A percentile compares a stretch with the other conserved stretches of the same genome.
Conservation (phyloP, 2,797 vertebrate species). For the Hybognathus amarus region DNA sequence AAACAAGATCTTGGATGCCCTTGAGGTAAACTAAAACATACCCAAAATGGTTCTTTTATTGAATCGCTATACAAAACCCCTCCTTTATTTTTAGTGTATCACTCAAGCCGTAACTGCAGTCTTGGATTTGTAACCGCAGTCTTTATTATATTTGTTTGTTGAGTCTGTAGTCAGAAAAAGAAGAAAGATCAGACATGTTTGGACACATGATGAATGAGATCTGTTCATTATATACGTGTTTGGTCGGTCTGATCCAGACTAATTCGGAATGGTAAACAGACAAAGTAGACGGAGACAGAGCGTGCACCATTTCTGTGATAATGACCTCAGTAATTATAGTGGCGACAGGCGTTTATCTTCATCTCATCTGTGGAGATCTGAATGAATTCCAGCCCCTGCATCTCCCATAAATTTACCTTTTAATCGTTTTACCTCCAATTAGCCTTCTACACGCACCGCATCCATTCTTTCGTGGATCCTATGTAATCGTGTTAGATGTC, state of each 20-base stretch:
- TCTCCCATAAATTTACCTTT: background rate
- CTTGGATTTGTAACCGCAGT: background rate
- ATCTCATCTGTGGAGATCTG: conserved; percentile 14
- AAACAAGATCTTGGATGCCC: too few species aligned
- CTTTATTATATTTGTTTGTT: background rate
- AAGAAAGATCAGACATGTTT: conserved; percentile 9
- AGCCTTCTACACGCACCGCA: background rate
- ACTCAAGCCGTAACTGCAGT: background rate
- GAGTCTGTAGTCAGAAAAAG: background rate
- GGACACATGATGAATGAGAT: conserved; percentile 21
- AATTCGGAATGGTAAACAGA: conserved; percentile 29
- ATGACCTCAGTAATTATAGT: conserved; percentile 26
- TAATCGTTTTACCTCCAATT: conserved; percentile 38
- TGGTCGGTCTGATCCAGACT: conserved; percentile 22
- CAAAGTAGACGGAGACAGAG: conserved; percentile 20
- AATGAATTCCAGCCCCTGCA: background rate
- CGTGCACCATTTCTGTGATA: background rate
- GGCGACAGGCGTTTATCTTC: conserved; percentile 25
- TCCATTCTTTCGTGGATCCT: background rate
- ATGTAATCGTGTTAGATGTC: conserved; percentile 16
- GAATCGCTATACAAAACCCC: background rate
- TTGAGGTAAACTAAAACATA: too few species aligned
- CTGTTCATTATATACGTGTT: conserved; percentile 19
- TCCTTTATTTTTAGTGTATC: background rate
- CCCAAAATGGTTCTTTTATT: too few species aligned